Percentiles rank a stretch among this genome's conserved stretches.
phyloP scores from a whole-genome alignment of 2,888 invertebrate genomes.

The Adelognathus sp. region DNA sequence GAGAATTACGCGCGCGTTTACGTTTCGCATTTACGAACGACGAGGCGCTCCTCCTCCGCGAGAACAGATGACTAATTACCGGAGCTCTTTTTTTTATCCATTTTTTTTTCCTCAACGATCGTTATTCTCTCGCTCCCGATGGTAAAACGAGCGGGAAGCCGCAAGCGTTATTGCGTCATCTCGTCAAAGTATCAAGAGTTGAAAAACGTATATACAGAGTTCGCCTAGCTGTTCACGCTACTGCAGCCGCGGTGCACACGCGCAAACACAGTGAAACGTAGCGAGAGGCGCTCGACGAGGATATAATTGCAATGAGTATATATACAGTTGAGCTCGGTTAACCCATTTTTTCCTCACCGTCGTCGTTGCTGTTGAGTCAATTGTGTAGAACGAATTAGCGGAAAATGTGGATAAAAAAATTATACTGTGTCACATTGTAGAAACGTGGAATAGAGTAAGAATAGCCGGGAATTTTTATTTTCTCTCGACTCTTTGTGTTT shows the following conservation, averaged over 20 bases:
- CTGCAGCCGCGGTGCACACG: conserved; percentile 10
- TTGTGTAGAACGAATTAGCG: background rate
- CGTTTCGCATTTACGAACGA: conserved; percentile 8
- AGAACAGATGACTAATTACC: conserved; percentile 60
- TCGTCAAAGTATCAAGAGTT: conserved; percentile 23
- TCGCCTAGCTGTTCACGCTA: background rate
- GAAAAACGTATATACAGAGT: background rate
- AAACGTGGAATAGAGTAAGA: background rate
- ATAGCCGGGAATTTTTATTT: background rate
- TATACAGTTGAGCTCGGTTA: conserved; percentile 52
- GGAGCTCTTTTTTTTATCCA: conserved; percentile 38
- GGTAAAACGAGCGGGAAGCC: conserved; percentile 15
- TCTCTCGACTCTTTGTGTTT: background rate
- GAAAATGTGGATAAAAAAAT: background rate
- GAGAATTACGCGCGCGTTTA: conserved; percentile 10
- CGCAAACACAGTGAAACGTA: conserved; percentile 1
- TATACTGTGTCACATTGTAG: background rate
- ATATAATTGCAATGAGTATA: conserved; percentile 47
- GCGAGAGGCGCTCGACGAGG: conserved; percentile 23
- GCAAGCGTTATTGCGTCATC: conserved; percentile 43
- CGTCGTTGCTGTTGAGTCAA: conserved; percentile 4
- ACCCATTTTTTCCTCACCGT: conserved; percentile 45
- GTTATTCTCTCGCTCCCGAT: conserved; percentile 38
- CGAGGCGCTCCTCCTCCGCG: background rate
- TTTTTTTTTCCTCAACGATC: conserved; percentile 46